A percentile compares a stretch with the other conserved stretches of the same genome.
phyloP scores from a whole-genome alignment of 2,113 vertebrate species.

The Poeciliopsis prolifica region DNA sequence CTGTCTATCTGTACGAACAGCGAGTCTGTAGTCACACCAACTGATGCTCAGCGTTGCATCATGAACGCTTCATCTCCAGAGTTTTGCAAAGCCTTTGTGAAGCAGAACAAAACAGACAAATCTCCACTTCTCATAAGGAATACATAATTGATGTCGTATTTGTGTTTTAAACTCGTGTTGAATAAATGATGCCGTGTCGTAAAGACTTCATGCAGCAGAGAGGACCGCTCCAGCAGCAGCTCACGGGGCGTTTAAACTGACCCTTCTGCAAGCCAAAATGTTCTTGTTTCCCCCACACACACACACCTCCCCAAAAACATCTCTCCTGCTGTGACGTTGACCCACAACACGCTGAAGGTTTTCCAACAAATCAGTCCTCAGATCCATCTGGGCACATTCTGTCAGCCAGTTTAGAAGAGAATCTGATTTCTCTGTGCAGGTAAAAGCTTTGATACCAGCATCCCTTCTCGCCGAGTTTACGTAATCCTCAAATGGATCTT shows the following conservation, averaged over 20 bases:
- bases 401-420: too few relatives aligned
- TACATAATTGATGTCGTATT: slow-evolving; percentile 44
- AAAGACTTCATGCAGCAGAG: slow-evolving; percentile 1
- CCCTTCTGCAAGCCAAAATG: background rate
- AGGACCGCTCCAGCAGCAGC: slow-evolving; percentile 8
- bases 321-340: background rate
- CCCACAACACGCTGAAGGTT: too few relatives aligned
- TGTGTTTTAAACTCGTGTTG: slow-evolving; percentile 29
- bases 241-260: background rate
- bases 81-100: background rate
- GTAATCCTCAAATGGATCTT: background rate
- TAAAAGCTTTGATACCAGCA: too few relatives aligned
- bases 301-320: too few relatives aligned
- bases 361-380: too few relatives aligned
- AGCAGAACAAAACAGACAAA: slow-evolving; percentile 13
- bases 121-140: background rate
- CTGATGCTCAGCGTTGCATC: background rate
- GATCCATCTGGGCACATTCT: too few relatives aligned
- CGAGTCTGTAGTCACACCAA: background rate
- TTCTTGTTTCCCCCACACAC: background rate
- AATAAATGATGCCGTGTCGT: slow-evolving; percentile 30
- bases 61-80: background rate
- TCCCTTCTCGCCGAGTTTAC: too few relatives aligned
- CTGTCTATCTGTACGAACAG: too few relatives aligned
- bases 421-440: too few relatives aligned